These are phyloP conservation scores for Taeniopygia guttata DNA, from an alignment of 2,797 vertebrate species.

Conservation along the genomic window DNA sequence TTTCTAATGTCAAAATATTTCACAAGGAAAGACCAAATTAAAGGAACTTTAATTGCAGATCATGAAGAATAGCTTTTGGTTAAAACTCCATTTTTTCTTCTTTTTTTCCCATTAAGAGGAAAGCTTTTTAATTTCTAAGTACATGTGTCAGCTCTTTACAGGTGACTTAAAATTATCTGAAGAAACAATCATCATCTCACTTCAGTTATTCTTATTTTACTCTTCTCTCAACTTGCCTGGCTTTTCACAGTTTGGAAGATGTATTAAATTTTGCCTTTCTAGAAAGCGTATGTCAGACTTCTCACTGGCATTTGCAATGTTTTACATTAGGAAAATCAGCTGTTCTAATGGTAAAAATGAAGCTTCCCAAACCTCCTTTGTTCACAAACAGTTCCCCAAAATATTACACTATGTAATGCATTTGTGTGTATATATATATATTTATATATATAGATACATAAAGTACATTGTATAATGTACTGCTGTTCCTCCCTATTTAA, in stretches of 20 bases:
- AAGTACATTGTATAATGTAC: neutral
- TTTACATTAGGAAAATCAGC: neutral
- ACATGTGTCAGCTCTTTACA: neutral
- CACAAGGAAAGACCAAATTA: neutral
- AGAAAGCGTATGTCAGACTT: neutral
- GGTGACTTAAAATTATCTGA: neutral
- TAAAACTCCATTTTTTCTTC: neutral
- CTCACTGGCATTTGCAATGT: neutral
- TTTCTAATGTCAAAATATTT: neutral
- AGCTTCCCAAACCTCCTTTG: neutral
- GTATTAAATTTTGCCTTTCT: neutral
- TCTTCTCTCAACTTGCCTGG: neutral
- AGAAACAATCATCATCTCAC: neutral
- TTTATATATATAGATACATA: no score
- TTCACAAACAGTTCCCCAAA: neutral
- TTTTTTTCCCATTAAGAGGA: neutral
- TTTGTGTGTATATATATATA: fast-evolving
- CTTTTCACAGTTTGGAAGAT: neutral
- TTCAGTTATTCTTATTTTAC: neutral
- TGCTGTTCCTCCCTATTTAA: neutral
- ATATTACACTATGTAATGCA: neutral
- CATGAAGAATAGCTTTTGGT: neutral
- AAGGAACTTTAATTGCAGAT: neutral
- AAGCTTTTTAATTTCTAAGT: neutral
- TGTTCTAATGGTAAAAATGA: neutral